Conservation (phyloP, 2,113 vertebrate genomes). For the Scomber scombrus region DNA sequence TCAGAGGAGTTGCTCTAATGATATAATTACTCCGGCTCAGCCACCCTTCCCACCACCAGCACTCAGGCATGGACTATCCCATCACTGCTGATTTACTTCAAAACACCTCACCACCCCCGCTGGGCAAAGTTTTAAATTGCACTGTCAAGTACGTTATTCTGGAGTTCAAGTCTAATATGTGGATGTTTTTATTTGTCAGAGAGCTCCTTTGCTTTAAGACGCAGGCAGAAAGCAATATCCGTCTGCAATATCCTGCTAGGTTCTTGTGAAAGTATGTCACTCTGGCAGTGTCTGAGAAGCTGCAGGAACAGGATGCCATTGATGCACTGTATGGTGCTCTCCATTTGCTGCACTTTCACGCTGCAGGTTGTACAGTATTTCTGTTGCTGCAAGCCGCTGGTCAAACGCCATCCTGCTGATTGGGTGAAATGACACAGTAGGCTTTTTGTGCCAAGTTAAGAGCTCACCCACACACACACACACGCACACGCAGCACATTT, state of each 20-base stretch:
- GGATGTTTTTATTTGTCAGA: conserved; percentile 45
- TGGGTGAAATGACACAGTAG: conserved; percentile 50
- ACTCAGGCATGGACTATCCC: conserved; percentile 40
- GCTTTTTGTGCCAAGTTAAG: conserved; percentile 57
- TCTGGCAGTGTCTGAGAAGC: not conserved
- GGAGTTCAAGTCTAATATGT: conserved; percentile 41
- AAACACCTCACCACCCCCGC: conserved; percentile 44
- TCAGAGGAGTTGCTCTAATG: conserved; percentile 76
- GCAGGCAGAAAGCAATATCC: conserved; percentile 16
- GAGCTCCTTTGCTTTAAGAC: not conserved
- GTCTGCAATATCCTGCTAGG: conserved; percentile 37
- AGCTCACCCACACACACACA: conserved; percentile 5
- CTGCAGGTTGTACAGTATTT: conserved; percentile 43
- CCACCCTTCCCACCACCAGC: conserved; percentile 61
- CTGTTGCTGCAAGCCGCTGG: conserved; percentile 29
- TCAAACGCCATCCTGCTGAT: conserved; percentile 52
- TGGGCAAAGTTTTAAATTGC: conserved; percentile 46
- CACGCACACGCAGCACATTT: conserved; percentile 7
- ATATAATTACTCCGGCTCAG: conserved; percentile 78
- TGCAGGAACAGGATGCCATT: conserved; percentile 9
- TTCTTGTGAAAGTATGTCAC: conserved; percentile 12
- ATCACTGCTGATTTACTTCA: conserved; percentile 58
- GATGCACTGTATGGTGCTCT: not conserved
- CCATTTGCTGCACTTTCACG: not conserved
- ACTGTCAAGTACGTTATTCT: conserved; percentile 38